phyloP scores from a whole-genome alignment of 2,113 vertebrate species.

The Bubo scandiacus region DNA sequence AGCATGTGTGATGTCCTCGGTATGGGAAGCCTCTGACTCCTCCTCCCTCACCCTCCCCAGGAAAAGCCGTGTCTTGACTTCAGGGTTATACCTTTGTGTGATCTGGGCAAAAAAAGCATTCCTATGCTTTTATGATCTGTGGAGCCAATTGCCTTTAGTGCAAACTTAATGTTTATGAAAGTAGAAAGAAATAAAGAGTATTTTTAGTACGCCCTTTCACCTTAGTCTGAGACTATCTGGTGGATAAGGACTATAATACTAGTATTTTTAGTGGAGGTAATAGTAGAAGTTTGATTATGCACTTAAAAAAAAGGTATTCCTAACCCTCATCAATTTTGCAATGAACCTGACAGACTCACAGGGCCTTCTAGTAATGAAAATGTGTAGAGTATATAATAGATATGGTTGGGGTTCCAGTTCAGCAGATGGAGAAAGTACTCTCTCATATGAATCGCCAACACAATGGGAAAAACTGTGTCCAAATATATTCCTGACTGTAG shows the following conservation, averaged over 20 bases:
- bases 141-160: neutral
- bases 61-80: neutral
- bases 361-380: slow-evolving; percentile 32
- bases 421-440: neutral
- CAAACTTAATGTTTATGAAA: neutral
- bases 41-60: neutral
- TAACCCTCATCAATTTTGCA: slow-evolving; percentile 34
- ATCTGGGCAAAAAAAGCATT: neutral
- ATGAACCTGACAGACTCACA: neutral
- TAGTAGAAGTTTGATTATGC: neutral
- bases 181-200: neutral
- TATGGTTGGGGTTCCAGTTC: neutral
- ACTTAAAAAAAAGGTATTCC: neutral
- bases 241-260: neutral
- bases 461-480: slow-evolving; percentile 4
- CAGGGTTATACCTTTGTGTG: neutral
- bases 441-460: neutral
- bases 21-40: neutral
- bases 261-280: neutral
- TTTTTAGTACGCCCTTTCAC: neutral
- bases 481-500: neutral
- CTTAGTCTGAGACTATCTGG: neutral
- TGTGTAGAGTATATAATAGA: neutral
- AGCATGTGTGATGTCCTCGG: neutral
- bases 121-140: neutral